phyloP scores from a whole-genome alignment of 2,888 invertebrate genomes.

The Melieria picta region DNA sequence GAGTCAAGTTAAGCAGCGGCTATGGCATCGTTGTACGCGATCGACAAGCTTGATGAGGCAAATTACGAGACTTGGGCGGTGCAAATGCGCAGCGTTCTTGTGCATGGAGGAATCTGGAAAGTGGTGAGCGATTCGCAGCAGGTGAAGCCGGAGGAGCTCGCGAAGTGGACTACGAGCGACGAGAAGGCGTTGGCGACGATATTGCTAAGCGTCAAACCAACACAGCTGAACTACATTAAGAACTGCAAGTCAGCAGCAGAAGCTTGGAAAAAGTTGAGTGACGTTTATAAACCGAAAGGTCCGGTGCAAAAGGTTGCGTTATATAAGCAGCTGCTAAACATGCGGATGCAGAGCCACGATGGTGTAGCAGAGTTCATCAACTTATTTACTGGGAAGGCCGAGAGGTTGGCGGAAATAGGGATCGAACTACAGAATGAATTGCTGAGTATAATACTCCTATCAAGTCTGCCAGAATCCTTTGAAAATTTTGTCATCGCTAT shows the following conservation, averaged over 20 bases:
- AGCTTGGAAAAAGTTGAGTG: constrained; percentile 35
- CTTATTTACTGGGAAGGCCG: background rate
- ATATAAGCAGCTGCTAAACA: too few species aligned
- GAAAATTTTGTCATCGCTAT: constrained; percentile 37
- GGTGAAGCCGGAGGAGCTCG: background rate
- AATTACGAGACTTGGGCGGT: constrained; percentile 27
- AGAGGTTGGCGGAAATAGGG: constrained; percentile 25
- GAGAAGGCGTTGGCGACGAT: constrained; percentile 18
- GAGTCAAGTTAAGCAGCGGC: background rate
- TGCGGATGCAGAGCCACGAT: too few species aligned
- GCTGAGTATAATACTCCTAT: constrained; percentile 33
- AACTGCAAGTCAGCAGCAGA: constrained; percentile 28
- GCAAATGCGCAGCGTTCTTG: constrained; percentile 27
- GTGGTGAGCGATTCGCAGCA: constrained; percentile 17
- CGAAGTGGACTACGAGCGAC: constrained; percentile 10
- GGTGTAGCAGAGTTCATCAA: background rate
- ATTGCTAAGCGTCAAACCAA: constrained; percentile 24
- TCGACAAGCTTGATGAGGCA: constrained; percentile 4
- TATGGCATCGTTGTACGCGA: constrained; percentile 8
- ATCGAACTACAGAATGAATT: constrained; percentile 30
- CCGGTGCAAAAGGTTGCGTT: constrained; percentile 34
- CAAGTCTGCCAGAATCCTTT: constrained; percentile 28
- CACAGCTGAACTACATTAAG: constrained; percentile 26
- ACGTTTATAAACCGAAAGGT: constrained; percentile 32
- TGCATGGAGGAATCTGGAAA: constrained; percentile 33